Percentiles rank a stretch among this genome's conserved stretches.
phyloP scores from a whole-genome alignment of 2,888 invertebrate genomes.

The Heterodera filipjevi region DNA sequence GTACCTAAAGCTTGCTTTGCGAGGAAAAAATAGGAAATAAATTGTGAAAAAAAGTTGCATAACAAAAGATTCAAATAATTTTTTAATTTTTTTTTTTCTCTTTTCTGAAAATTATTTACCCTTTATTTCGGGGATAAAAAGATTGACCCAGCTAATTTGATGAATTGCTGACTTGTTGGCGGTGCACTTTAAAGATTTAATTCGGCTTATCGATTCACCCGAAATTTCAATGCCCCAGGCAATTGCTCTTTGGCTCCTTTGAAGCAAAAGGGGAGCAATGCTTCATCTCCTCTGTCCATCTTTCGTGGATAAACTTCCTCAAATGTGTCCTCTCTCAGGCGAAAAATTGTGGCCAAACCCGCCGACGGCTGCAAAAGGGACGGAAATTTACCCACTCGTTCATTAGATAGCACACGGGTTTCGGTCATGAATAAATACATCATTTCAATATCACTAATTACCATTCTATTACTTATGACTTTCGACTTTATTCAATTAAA shows the following conservation, averaged over 20 bases:
- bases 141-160: neutral
- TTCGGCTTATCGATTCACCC: neutral
- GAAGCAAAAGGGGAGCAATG: neutral
- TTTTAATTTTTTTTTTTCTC: too few species aligned
- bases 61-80: too few species aligned
- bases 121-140: too few species aligned
- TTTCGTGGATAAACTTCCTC: conserved; percentile 4
- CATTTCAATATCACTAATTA: too few species aligned
- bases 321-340: neutral
- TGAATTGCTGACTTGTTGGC: neutral
- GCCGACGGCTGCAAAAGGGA: neutral
- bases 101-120: too few species aligned
- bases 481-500: too few species aligned
- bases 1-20: neutral
- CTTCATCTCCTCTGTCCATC: neutral
- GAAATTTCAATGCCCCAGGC: neutral
- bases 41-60: too few species aligned
- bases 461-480: too few species aligned
- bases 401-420: too few species aligned
- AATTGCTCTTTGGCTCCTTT: conserved; percentile 6
- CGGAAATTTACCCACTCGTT: neutral
- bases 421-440: too few species aligned
- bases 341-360: neutral
- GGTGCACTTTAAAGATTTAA: neutral
- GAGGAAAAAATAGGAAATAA: too few species aligned